Percentiles rank a stretch among this genome's conserved stretches.
Conservation (phyloP, 1,140 invertebrate species). For the Drosophila truncata region DNA sequence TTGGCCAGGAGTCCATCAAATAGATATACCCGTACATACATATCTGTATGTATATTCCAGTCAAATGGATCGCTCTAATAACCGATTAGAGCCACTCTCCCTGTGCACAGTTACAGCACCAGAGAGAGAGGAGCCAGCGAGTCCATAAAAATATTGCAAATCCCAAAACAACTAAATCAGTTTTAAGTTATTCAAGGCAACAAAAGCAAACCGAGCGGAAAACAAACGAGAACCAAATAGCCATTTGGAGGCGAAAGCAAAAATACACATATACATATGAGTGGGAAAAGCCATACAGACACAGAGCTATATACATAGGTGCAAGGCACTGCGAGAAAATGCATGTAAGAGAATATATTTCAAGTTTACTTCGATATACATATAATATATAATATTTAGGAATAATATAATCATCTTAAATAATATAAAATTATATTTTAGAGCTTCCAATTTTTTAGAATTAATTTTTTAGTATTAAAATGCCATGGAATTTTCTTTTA, state of each 20-base stretch:
- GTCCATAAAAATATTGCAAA: slow-evolving; percentile 50
- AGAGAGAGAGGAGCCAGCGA: background rate
- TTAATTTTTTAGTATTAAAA: background rate
- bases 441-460: background rate
- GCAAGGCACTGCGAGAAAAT: background rate
- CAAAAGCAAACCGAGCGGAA: slow-evolving; percentile 27
- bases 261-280: slow-evolving; percentile 26
- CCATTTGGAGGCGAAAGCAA: slow-evolving; percentile 44
- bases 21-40: too few relatives aligned
- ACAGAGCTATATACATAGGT: slow-evolving; percentile 1
- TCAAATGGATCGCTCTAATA: slow-evolving; percentile 16
- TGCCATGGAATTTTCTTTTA: background rate
- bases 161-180: slow-evolving; percentile 63
- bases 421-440: too few relatives aligned
- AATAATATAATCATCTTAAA: too few relatives aligned
- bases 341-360: too few relatives aligned
- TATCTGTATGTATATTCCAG: background rate
- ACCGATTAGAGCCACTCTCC: slow-evolving; percentile 15
- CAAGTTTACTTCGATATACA: too few relatives aligned
- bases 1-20: background rate
- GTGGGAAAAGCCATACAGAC: background rate
- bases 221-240: slow-evolving; percentile 45
- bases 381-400: background rate
- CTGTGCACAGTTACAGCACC: background rate
- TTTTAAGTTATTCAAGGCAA: slow-evolving; percentile 63